Evolutionary conservation across 1,140 invertebrate genomes (phyloP).

Genomic region (Dinoponera quadriceps): DNA sequence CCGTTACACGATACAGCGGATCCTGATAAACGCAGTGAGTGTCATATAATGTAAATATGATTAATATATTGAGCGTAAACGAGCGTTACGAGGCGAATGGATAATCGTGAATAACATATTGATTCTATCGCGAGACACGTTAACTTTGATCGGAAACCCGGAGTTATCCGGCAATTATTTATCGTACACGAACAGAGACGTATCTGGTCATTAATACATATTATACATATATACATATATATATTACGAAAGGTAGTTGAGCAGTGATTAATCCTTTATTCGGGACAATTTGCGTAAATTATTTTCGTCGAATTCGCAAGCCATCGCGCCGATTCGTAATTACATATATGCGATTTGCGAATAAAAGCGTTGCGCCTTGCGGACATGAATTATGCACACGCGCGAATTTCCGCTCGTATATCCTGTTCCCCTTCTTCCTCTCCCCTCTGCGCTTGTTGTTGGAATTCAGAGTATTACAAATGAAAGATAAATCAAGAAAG

Average conservation of each 20-base stretch:
- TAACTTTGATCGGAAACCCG: neutral
- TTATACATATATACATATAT: neutral
- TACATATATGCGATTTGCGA: neutral
- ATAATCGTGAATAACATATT: neutral
- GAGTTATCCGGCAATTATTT: neutral
- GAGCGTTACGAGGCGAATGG: neutral
- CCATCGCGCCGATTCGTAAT: constrained; percentile 12
- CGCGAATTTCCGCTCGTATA: constrained; percentile 18
- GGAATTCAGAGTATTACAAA: neutral
- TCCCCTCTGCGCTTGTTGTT: neutral
- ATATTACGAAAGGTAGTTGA: neutral
- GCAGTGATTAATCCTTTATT: constrained; percentile 30
- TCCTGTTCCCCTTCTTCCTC: neutral
- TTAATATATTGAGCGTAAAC: neutral
- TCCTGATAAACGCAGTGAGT: neutral
- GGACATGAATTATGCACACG: constrained; percentile 26
- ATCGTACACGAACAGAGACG: neutral
- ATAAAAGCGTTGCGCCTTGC: constrained; percentile 9
- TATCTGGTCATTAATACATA: neutral
- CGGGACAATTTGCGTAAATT: constrained; percentile 23
- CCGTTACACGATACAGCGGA: neutral
- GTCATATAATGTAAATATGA: neutral
- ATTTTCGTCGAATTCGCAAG: constrained; percentile 27
- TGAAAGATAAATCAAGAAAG: neutral
- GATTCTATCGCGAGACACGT: constrained; percentile 10